These are phyloP conservation scores for Centrocercus urophasianus DNA, from an alignment of 2,113 vertebrate species.

Conservation along the genomic window DNA sequence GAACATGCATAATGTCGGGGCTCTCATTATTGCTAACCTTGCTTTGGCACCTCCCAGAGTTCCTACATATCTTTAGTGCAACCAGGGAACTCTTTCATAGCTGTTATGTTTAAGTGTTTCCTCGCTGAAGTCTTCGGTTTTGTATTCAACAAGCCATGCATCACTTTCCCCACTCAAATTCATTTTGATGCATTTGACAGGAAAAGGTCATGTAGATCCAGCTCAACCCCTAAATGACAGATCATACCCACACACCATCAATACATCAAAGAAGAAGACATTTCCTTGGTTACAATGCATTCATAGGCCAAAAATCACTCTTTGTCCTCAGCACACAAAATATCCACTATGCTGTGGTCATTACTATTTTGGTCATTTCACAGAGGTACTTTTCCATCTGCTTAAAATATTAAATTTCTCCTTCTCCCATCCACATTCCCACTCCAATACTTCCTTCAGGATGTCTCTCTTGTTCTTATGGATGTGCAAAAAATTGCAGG, in stretches of 20 bases:
- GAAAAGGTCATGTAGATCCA: constrained; percentile 52
- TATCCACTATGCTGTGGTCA: constrained; percentile 6
- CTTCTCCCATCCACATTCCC: constrained; percentile 32
- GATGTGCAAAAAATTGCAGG: constrained; percentile 26
- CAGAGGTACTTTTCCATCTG: constrained; percentile 12
- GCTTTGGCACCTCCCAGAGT: not conserved
- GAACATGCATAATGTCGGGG: fast-evolving
- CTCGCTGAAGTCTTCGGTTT: not conserved
- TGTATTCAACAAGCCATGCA: not conserved
- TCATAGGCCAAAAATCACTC: constrained; percentile 28
- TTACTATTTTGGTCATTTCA: constrained; percentile 36
- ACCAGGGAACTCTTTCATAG: not conserved
- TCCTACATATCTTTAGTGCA: not conserved
- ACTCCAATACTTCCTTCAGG: constrained; percentile 49
- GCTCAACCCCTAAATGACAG: constrained; percentile 49
- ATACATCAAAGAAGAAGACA: constrained; percentile 38
- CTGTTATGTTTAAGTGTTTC: not conserved
- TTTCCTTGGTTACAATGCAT: constrained; percentile 30
- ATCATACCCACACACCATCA: constrained; percentile 47
- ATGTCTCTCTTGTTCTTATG: not conserved
- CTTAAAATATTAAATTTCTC: constrained; percentile 43
- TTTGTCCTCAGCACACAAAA: constrained; percentile 2
- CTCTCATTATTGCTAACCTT: not conserved
- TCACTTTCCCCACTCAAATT: constrained; percentile 24
- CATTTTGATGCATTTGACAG: constrained; percentile 27